These are phyloP conservation scores for Bos javanicus DNA, from an alignment of 2,113 vertebrate genomes.

Conservation along the genomic window DNA sequence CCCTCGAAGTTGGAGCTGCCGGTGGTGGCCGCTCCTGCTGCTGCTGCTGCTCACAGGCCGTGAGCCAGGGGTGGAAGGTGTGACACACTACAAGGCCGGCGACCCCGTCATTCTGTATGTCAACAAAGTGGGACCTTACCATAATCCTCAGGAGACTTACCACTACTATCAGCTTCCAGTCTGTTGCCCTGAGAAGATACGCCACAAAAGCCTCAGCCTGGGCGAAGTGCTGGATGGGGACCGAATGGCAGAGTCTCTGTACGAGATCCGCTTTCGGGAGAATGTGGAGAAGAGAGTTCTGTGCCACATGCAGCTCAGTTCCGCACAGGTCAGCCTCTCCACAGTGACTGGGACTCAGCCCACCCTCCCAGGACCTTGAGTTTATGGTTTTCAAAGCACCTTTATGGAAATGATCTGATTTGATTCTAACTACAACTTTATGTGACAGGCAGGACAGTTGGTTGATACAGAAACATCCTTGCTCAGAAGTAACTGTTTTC, in stretches of 20 bases:
- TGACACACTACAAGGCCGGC: conserved; percentile 83
- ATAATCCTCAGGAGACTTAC: conserved; percentile 96
- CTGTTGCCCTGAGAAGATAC: conserved; percentile 91
- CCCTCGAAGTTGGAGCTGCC: conserved; percentile 44
- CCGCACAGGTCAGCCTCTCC: conserved; percentile 71
- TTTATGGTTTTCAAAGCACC: background rate
- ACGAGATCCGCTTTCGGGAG: conserved; percentile 87
- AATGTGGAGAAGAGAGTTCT: conserved; percentile 84
- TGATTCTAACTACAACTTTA: background rate
- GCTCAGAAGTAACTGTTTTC: conserved; percentile 10
- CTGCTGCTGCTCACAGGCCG: conserved; percentile 75
- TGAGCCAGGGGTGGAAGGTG: conserved; percentile 72
- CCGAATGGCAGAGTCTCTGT: conserved; percentile 93
- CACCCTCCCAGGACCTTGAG: background rate
- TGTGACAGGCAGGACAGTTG: conserved; percentile 14
- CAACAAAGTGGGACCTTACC: conserved; percentile 96
- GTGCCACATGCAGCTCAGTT: conserved; percentile 85
- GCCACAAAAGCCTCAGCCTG: conserved; percentile 91
- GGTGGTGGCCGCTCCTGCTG: conserved; percentile 62
- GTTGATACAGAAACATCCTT: background rate
- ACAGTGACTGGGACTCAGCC: background rate
- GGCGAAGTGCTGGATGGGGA: conserved; percentile 94
- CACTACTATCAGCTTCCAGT: conserved; percentile 94
- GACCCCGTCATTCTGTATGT: conserved; percentile 90
- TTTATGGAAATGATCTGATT: background rate